Conservation (phyloP, 2,888 invertebrate genomes). For the Drosophila nigricruria region DNA sequence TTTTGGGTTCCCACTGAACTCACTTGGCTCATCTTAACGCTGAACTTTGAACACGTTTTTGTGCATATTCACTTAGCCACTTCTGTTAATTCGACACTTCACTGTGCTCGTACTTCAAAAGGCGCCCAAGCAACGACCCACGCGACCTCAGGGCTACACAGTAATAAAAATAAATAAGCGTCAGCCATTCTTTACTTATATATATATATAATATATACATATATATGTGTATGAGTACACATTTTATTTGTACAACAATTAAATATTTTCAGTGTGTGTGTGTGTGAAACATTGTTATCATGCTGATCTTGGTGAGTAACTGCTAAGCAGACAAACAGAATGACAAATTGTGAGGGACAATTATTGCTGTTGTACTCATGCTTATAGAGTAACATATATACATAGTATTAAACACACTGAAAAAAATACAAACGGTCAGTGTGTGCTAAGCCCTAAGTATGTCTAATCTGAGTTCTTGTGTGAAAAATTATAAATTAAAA, state of each 20-base stretch:
- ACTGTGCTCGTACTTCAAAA: constrained; percentile 34
- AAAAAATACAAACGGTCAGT: neutral
- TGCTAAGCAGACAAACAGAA: constrained; percentile 54
- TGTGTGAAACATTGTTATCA: constrained; percentile 50
- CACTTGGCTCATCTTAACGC: constrained; percentile 4
- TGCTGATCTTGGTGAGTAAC: constrained; percentile 55
- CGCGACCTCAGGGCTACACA: constrained; percentile 46
- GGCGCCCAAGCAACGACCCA: constrained; percentile 35
- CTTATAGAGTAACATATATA: constrained; percentile 3
- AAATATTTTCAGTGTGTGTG: constrained; percentile 39
- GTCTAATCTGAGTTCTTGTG: neutral
- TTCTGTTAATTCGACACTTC: constrained; percentile 27
- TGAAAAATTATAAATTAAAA: no score
- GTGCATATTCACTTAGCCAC: constrained; percentile 25
- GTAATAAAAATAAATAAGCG: constrained; percentile 60
- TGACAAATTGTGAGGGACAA: constrained; percentile 65
- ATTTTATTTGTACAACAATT: constrained; percentile 71
- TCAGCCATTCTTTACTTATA: constrained; percentile 30
- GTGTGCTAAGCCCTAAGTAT: no score
- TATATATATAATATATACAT: neutral
- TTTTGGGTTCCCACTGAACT: constrained; percentile 12
- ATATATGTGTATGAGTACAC: neutral
- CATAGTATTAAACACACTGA: constrained; percentile 6
- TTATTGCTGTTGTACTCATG: constrained; percentile 26
- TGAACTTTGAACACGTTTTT: constrained; percentile 15